Evolutionary conservation across 1,140 invertebrate species (phyloP), one percentile per base, ranked within the genome.

Genomic region (Lepidurus packardi): DNA sequence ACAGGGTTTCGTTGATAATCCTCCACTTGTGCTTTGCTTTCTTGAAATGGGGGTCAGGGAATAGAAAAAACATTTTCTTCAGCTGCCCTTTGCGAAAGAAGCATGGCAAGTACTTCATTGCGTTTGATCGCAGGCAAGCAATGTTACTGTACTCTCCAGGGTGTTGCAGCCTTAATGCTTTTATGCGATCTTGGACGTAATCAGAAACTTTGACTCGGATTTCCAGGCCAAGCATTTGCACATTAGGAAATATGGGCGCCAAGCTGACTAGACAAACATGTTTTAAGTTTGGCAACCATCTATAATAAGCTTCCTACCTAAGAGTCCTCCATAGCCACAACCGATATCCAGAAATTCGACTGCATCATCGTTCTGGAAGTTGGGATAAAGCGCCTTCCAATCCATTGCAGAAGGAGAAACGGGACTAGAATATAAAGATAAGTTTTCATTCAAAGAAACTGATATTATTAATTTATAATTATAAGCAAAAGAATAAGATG

Each of bases 31-130:
- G 96, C 87, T 99, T 99, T 0, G 95, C 91, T 83, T 94, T 98
- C 85, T 99, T 99, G 85, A 99, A 99, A 88, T 99, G 98, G 47
- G 98, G 98, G 89, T 99, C 98, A 43, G 98, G 98, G 86, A 98
- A 99, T n/a, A 99, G 87, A 84, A 99, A 99, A 86, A 99, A 99
- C 91, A 99, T 97, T 87, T 99, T 99, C 80, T 92, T 91, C 16
- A 99, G 86, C 92, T 96, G 95, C 80, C 91, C 94, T 88, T 99
- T 99, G 47, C 88, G 83, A 84, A 99, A 99, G 86, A 93, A 99
- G 85, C 99, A 99, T 45, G 97, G 96, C 80, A 99, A 88, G 83
- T 89, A 89, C 87, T 99, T 99, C 97, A 99, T 99, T 3, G 97
- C 97, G 89, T 99, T 99, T 45, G 93, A 93, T 81, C 98, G 88